A percentile compares a stretch with the other conserved stretches of the same genome.
Evolutionary conservation across 1,140 invertebrate genomes (phyloP).

Genomic region (Drosophila obscura): DNA sequence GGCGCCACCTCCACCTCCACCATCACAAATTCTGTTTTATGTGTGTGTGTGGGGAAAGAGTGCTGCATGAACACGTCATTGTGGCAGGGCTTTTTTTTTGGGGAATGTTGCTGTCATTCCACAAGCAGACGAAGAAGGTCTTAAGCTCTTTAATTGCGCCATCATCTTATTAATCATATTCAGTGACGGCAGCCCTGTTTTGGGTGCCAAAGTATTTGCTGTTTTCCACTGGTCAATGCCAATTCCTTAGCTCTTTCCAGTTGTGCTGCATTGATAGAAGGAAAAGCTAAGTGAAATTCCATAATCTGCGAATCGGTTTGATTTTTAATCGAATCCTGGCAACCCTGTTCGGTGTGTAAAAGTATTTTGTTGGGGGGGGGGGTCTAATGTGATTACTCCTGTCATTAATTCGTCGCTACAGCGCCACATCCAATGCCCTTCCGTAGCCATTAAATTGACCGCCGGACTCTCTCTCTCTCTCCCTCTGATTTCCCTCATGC

Average conservation of each 20-base stretch:
- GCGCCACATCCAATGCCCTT: constrained; percentile 4
- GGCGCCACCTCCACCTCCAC: constrained; percentile 22
- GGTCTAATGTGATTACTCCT: constrained; percentile 80
- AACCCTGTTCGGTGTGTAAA: constrained; percentile 59
- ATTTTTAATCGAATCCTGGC: constrained; percentile 60
- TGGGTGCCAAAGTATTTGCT: too few species aligned
- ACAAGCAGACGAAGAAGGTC: constrained; percentile 7
- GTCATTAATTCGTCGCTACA: constrained; percentile 73
- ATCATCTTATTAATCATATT: too few species aligned
- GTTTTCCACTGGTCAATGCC: too few species aligned
- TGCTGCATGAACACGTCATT: constrained; percentile 76
- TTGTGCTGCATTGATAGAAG: too few species aligned
- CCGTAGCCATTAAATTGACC: constrained; percentile 72
- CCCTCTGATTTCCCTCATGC: neutral
- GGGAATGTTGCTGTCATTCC: constrained; percentile 43
- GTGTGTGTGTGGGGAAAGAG: constrained; percentile 17
- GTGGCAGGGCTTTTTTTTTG: constrained; percentile 23
- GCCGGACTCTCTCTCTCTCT: constrained; percentile 27
- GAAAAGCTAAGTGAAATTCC: constrained; percentile 22
- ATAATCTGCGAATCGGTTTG: constrained; percentile 45
- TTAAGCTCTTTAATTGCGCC: neutral
- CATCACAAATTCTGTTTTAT: constrained; percentile 6
- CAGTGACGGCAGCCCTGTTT: too few species aligned
- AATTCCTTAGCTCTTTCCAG: too few species aligned
- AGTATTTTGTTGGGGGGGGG: constrained; percentile 55